phyloP scores from a whole-genome alignment of 2,797 vertebrate genomes.

The Lemur catta region DNA sequence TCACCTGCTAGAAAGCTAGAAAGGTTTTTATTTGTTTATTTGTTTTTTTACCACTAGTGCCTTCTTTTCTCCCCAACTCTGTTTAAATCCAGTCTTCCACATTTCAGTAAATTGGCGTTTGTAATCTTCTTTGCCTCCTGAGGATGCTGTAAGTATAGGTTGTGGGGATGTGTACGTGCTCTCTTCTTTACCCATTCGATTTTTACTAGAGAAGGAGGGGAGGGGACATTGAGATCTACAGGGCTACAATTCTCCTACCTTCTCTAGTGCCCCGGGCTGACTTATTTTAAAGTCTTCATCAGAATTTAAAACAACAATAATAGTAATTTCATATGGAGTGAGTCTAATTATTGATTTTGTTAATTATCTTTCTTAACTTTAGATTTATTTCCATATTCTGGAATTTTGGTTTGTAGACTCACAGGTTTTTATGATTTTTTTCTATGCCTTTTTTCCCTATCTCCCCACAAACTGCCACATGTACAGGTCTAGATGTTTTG shows the following conservation, averaged over 20 bases:
- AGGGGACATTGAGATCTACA: background rate
- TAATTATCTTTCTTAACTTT: background rate
- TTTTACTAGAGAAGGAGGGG: background rate
- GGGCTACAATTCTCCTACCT: background rate
- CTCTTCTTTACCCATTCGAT: background rate
- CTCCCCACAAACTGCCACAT: background rate
- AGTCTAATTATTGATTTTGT: background rate
- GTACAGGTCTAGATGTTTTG: background rate
- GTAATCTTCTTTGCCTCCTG: background rate
- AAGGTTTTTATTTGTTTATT: no score
- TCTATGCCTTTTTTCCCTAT: background rate
- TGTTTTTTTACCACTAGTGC: background rate
- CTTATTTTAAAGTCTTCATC: background rate
- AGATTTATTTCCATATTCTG: background rate
- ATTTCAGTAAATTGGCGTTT: background rate
- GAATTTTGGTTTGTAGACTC: background rate
- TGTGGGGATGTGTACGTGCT: background rate
- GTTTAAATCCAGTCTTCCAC: background rate
- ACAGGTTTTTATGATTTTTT: background rate
- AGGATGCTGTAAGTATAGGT: background rate
- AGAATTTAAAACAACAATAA: background rate
- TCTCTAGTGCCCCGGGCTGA: background rate
- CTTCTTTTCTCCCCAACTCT: background rate
- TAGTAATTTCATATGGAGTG: background rate
- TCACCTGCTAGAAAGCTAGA: background rate